Evolutionary conservation across 2,113 vertebrate species (phyloP).

Genomic region (Muntiacus reevesi): DNA sequence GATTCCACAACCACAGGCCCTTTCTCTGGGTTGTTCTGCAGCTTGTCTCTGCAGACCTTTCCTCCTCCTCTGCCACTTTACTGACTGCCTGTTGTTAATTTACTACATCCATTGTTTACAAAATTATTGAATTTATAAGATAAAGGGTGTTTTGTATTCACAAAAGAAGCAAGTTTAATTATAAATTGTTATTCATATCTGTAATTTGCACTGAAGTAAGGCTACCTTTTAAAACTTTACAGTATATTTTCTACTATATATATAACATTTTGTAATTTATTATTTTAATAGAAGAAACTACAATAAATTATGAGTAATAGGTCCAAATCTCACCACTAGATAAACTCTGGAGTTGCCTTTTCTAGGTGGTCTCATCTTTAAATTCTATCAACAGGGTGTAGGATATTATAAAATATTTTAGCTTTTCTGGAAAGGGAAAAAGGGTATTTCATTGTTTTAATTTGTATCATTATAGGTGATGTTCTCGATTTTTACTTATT

Average conservation of each 20-base stretch:
- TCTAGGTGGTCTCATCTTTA: neutral
- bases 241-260: neutral
- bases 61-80: neutral
- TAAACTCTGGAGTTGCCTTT: neutral
- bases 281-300: slow-evolving; percentile 12
- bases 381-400: neutral
- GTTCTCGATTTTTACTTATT: neutral
- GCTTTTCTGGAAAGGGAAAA: neutral
- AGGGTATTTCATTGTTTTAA: neutral
- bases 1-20: neutral
- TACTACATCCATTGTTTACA: neutral
- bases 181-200: neutral
- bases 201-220: neutral
- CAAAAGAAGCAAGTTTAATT: neutral
- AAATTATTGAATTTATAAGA: neutral
- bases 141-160: neutral
- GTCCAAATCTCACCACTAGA: neutral
- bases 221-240: neutral
- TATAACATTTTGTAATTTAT: neutral
- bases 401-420: neutral
- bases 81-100: neutral
- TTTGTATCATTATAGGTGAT: neutral
- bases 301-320: neutral
- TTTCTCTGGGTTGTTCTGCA: neutral
- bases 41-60: neutral